A percentile compares a stretch with the other conserved stretches of the same genome.
Evolutionary conservation across 2,113 vertebrate genomes (phyloP).

Genomic region (Lasiurus cinereus): DNA sequence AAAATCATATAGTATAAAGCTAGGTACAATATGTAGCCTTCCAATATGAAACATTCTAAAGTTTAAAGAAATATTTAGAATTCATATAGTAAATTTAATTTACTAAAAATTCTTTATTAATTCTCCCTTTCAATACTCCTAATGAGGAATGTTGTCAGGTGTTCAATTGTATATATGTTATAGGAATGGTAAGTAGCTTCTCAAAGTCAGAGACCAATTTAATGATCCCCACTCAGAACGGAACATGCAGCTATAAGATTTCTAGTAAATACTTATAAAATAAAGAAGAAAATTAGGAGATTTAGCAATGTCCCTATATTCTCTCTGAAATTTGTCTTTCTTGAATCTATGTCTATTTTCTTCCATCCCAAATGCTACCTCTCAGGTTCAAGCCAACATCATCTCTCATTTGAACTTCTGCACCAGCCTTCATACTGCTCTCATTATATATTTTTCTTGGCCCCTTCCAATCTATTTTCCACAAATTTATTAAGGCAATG

Average conservation of each 20-base stretch:
- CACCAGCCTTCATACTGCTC: not conserved
- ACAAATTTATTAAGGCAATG: not conserved
- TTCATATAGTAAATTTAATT: conserved; percentile 31
- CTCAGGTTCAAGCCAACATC: not conserved
- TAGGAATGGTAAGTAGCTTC: not conserved
- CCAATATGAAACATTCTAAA: conserved; percentile 46
- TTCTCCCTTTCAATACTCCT: not conserved
- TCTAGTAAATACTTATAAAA: conserved; percentile 3
- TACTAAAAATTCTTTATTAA: conserved; percentile 35
- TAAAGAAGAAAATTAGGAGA: conserved; percentile 13
- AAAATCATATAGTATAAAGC: conserved; percentile 19
- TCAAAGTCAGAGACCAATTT: not conserved
- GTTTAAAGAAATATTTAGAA: conserved; percentile 22
- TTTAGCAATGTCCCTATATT: not conserved
- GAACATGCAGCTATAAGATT: not conserved
- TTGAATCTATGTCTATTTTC: not conserved
- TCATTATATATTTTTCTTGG: not conserved
- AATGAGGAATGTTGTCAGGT: not conserved
- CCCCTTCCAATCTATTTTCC: not conserved
- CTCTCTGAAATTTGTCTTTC: not conserved
- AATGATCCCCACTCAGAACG: not conserved
- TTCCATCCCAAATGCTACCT: not conserved
- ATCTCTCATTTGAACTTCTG: not conserved
- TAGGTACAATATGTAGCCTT: not conserved
- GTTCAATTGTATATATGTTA: not conserved